phyloP scores from a whole-genome alignment of 2,888 invertebrate genomes.

The Acanthoscelides obtectus region DNA sequence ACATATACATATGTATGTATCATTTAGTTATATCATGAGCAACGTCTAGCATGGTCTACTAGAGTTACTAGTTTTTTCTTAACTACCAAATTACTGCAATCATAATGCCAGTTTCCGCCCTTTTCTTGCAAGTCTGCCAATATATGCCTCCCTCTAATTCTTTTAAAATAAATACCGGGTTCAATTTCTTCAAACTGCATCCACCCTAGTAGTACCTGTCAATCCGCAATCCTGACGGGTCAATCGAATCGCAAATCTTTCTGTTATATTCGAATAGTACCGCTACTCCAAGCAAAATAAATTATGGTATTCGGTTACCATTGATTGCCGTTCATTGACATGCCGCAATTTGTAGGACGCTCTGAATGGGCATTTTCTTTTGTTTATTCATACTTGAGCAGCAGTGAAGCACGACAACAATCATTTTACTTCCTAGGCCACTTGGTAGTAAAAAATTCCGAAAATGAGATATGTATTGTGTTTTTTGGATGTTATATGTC shows the following conservation, averaged over 20 bases:
- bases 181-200: conserved; percentile 3
- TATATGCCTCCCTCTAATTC: not conserved
- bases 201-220: conserved; percentile 32
- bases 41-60: too few relatives aligned
- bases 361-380: not conserved
- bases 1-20: too few relatives aligned
- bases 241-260: conserved; percentile 19
- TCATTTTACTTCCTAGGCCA: too few relatives aligned
- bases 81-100: not conserved
- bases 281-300: not conserved
- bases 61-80: too few relatives aligned
- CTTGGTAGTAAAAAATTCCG: too few relatives aligned
- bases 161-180: not conserved
- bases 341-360: not conserved
- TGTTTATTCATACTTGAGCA: too few relatives aligned
- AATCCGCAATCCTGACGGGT: conserved; percentile 23
- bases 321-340: conserved; percentile 13
- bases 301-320: conserved; percentile 17
- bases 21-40: too few relatives aligned
- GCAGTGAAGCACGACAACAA: too few relatives aligned
- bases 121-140: not conserved
- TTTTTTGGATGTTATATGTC: too few relatives aligned
- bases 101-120: not conserved
- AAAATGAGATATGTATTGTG: too few relatives aligned
- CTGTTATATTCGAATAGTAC: conserved; percentile 10